Evolutionary conservation across 2,113 vertebrate genomes (phyloP).

Genomic region (Poicephalus meyeri): DNA sequence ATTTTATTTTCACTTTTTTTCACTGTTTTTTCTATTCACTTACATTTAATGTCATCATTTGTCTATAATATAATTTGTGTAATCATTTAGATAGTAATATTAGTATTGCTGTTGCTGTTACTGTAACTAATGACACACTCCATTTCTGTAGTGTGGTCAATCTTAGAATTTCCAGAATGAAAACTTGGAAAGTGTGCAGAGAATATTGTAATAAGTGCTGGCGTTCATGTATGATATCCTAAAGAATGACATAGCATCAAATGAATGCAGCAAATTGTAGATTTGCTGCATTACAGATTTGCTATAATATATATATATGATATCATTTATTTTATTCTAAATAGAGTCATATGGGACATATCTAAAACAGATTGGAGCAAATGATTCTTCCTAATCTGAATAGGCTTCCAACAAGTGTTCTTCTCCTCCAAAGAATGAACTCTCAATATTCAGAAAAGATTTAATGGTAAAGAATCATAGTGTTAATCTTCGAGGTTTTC

Average conservation of each 20-base stretch:
- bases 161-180: background rate
- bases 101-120: background rate
- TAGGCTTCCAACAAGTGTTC: background rate
- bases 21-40: no score
- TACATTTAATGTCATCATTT: no score
- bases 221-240: background rate
- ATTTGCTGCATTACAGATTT: background rate
- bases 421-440: background rate
- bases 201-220: background rate
- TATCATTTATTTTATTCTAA: background rate
- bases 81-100: no score
- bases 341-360: background rate
- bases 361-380: background rate
- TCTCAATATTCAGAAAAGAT: background rate
- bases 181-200: background rate
- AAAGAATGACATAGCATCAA: background rate
- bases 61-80: no score
- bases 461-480: background rate
- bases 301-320: background rate
- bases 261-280: background rate
- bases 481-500: background rate
- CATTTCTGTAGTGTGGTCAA: background rate
- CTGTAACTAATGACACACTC: background rate
- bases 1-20: no score
- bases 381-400: background rate